Conservation (phyloP, 2,797 vertebrate species). For the Poecilia gillii region DNA sequence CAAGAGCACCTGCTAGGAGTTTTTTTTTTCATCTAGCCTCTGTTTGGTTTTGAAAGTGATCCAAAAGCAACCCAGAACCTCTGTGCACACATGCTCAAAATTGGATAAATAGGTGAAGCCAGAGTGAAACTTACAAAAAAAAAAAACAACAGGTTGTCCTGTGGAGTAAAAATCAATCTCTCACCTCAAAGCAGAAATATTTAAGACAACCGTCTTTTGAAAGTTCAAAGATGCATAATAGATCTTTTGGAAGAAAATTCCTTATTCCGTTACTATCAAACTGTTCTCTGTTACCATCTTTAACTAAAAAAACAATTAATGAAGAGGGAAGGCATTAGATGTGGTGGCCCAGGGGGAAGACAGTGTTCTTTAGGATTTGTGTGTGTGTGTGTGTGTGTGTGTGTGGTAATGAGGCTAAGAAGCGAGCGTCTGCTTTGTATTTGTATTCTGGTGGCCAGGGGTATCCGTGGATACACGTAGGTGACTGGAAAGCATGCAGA, state of each 20-base stretch:
- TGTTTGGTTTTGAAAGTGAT: constrained; percentile 42
- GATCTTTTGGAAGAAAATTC: constrained; percentile 18
- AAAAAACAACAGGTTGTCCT: neutral
- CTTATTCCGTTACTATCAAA: constrained; percentile 43
- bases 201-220: neutral
- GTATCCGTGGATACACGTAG: constrained; percentile 93
- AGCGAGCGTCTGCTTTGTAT: constrained; percentile 81
- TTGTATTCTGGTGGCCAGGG: constrained; percentile 85
- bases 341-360: constrained; percentile 58
- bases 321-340: constrained; percentile 72
- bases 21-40: constrained; percentile 61
- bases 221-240: constrained; percentile 6
- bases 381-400: constrained; percentile 49
- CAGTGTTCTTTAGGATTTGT: constrained; percentile 50
- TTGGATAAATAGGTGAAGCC: constrained; percentile 18
- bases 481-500: constrained; percentile 89
- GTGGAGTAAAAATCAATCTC: constrained; percentile 4
- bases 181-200: neutral
- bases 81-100: constrained; percentile 12
- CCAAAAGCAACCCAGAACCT: constrained; percentile 39
- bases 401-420: constrained; percentile 65
- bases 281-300: constrained; percentile 46
- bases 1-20: constrained; percentile 75
- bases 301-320: constrained; percentile 81
- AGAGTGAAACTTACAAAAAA: neutral